These are phyloP conservation scores for Cerceris ruficornis DNA, from an alignment of 2,888 invertebrate genomes.

Conservation along the genomic window DNA sequence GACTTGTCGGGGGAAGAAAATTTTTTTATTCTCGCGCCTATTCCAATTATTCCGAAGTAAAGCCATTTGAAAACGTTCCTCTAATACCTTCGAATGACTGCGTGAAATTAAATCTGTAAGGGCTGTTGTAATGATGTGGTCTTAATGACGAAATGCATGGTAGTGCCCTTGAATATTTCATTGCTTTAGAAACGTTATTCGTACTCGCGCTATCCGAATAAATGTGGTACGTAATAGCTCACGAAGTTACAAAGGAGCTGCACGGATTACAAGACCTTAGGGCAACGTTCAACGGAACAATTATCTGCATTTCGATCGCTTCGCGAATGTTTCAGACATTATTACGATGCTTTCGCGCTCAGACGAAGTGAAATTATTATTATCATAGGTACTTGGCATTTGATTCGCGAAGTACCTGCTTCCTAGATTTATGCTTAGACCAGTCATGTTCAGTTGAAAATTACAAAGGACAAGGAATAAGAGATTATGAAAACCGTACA, in stretches of 20 bases:
- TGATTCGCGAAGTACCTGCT: too few relatives aligned
- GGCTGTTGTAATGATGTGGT: not conserved
- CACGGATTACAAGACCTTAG: not conserved
- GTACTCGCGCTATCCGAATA: not conserved
- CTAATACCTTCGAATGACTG: not conserved
- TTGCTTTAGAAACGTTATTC: slow-evolving; percentile 1
- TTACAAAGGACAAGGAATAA: too few relatives aligned
- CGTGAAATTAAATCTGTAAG: not conserved
- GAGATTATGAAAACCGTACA: too few relatives aligned
- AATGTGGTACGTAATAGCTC: not conserved
- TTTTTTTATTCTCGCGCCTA: too few relatives aligned
- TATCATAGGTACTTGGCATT: too few relatives aligned
- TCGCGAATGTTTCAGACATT: not conserved
- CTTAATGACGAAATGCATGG: not conserved
- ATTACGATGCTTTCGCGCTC: too few relatives aligned
- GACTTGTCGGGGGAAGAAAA: too few relatives aligned
- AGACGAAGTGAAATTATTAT: too few relatives aligned
- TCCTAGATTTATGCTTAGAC: too few relatives aligned
- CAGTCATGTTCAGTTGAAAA: too few relatives aligned
- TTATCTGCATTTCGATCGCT: not conserved
- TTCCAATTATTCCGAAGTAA: too few relatives aligned
- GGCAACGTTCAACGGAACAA: not conserved
- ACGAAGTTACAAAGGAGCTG: not conserved
- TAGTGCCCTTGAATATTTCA: not conserved
- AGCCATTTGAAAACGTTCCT: too few relatives aligned